Base-by-base conservation (phyloP, 2,113 vertebrate species). In the Gambusia affinis region DNA sequence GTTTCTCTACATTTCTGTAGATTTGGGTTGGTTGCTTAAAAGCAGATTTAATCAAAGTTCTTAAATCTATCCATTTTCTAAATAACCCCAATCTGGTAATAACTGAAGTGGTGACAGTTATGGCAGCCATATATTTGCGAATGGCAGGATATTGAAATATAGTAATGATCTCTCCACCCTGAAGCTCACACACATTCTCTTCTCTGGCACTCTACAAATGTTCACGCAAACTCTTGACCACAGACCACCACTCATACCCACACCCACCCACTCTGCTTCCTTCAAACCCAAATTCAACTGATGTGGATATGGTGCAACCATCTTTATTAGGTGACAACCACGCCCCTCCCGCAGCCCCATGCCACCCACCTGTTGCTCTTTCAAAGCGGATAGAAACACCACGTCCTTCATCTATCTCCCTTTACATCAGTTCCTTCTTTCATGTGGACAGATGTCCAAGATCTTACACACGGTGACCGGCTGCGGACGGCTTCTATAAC, bases 401-500 rank as follows among this genome's bases (percentile, higher is more conserved):
- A 73, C 83, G 74, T 88, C 88, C 85, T 90, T 84, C 39, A 42
- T 42, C 39, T 67, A 3, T 80, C 74, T 78, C 72, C 80, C 68
- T 60, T 84, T 76, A 84, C 75, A 67, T 80, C 84, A 76, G 30
- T 79, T 66, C 72, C 69, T 68, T 81, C 80, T 84, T 86, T 87
- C 78, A 85, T 89, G 88, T 82, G 83, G 86, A 89, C 90, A 92
- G 89, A 92, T 91, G 92, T 92, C 89, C 80, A 75, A 75, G 86
- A 82, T 89, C 89, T 87, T 90, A 79, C 85, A 85, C 86, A 79
- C 33, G 76, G 75, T 57, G 86, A 89, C 84, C 79, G 76, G 82
- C 81, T 83, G 75, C 92, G 91, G 91, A 91, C 92, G 89, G 89
- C 89, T 89, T 77, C 88, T 88, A 91, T 88, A 91, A 81, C 87